Evolutionary conservation across 2,888 invertebrate genomes (phyloP).

Genomic region (Ormyrus thymus): DNA sequence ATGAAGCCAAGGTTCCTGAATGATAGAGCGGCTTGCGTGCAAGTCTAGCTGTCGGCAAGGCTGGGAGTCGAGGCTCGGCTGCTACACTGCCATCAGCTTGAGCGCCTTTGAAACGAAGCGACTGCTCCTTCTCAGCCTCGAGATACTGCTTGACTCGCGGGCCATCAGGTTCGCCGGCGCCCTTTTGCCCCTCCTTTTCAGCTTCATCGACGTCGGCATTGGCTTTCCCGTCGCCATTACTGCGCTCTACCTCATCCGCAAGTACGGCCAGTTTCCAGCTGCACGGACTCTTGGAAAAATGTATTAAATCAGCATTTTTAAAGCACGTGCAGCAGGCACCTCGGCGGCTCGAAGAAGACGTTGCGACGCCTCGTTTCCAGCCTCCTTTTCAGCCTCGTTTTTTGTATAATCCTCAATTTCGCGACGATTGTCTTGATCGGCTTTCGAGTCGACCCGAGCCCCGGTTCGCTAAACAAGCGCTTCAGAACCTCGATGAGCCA

Average conservation of each 20-base stretch:
- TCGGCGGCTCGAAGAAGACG: conserved; percentile 52
- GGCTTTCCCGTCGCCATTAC: conserved; percentile 67
- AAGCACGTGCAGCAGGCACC: conserved; percentile 57
- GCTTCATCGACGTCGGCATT: conserved; percentile 62
- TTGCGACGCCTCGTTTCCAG: conserved; percentile 49
- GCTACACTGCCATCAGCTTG: conserved; percentile 66
- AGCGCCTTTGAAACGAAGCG: conserved; percentile 68
- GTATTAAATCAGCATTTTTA: background rate
- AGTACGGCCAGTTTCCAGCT: conserved; percentile 57
- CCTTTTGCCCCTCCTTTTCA: conserved; percentile 63
- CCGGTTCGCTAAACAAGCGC: conserved; percentile 60
- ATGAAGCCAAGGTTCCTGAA: no score
- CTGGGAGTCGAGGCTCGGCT: conserved; percentile 65
- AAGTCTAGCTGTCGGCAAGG: conserved; percentile 12
- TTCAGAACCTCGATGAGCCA: conserved; percentile 69
- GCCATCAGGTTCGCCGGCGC: conserved; percentile 68
- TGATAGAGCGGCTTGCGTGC: no score
- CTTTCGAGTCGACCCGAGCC: conserved; percentile 62
- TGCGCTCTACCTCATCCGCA: conserved; percentile 64
- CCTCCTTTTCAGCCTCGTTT: conserved; percentile 60
- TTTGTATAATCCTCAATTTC: conserved; percentile 64
- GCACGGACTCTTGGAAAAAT: background rate
- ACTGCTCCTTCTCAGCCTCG: conserved; percentile 66
- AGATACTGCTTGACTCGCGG: conserved; percentile 66
- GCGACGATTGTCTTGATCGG: conserved; percentile 65